phyloP scores from a whole-genome alignment of 2,888 invertebrate species.

The Lepidocyrtoides sp. region DNA sequence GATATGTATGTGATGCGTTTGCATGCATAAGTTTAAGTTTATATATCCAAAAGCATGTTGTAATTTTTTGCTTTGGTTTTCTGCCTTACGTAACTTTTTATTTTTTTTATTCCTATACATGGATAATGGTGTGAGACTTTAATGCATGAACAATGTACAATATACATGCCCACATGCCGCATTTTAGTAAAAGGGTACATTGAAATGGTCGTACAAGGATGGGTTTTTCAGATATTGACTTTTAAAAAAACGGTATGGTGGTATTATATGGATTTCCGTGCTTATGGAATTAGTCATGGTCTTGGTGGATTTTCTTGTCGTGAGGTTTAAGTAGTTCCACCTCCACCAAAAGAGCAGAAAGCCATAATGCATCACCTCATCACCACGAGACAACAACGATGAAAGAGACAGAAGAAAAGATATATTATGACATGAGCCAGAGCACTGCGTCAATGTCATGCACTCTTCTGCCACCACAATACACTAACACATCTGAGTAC shows the following conservation, averaged over 20 bases:
- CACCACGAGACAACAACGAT: not conserved
- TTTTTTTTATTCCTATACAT: not conserved
- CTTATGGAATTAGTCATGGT: conserved; percentile 76
- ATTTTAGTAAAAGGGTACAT: not conserved
- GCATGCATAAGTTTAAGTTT: too few species aligned
- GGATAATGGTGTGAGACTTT: not conserved
- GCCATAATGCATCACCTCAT: not conserved
- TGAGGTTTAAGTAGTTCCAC: not conserved
- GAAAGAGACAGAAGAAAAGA: conserved; percentile 9
- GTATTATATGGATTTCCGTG: conserved; percentile 54
- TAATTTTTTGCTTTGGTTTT: conserved; percentile 23
- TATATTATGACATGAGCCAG: conserved; percentile 34
- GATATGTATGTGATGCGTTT: too few species aligned
- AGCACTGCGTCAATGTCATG: conserved; percentile 43
- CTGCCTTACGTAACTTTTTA: conserved; percentile 17
- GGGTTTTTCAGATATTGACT: conserved; percentile 46
- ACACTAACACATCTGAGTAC: too few species aligned
- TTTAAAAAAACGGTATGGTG: conserved; percentile 25
- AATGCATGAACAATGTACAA: not conserved
- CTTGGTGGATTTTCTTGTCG: conserved; percentile 62
- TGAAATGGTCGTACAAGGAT: conserved; percentile 44
- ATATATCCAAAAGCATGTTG: too few species aligned
- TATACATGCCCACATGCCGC: not conserved
- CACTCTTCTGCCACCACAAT: conserved; percentile 5
- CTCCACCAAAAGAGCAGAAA: not conserved